Evolutionary conservation across 2,888 invertebrate genomes (phyloP), one percentile per base, ranked within the genome.

Genomic region (Ochropacha duplaris): DNA sequence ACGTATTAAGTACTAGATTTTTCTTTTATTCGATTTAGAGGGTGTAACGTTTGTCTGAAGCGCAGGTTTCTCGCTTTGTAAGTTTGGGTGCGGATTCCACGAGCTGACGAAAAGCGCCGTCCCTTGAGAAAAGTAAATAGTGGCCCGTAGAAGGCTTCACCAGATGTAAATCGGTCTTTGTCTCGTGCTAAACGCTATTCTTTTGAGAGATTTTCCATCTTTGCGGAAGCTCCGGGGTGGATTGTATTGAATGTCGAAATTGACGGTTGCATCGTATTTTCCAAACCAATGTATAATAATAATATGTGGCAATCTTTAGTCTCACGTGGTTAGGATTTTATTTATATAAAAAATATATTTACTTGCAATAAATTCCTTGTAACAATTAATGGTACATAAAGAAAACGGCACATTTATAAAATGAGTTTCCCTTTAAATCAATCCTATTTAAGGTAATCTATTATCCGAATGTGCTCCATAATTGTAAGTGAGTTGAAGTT

Each of bases 121-220:
- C 83, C 84, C 84, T 83, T 75, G 86, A 76, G 84, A 78, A 86
- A 87, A 87, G 87, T 87, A 92, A 91, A 91, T 88, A 91, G 87
- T 88, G 84, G 86, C 78, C 81, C 81, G 78, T 79, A 81, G 82
- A 84, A 83, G 83, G 79, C 84, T 84, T 83, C 75, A 78, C 79
- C 75, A 81, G 86, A 86, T 87, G 87, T 89, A 86, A 90, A 88
- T 88, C 87, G 87, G 83, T 85, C 90, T 91, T 90, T 90, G 90
- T 90, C 89, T 91, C 82, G 82, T 81, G 77, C 86, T 90, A 88
- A 90, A 89, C 86, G 86, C 85, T 83, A 88, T 84, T 85, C 89
- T 89, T 88, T 91, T 90, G 88, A 88, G 86, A 88, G 90, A 90
- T 90, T 91, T 87, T 81, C 83, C 81, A 86, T 87, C 86, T 87